Base-by-base conservation (phyloP, 2,888 invertebrate genomes). In the Acronicta aceris region DNA sequence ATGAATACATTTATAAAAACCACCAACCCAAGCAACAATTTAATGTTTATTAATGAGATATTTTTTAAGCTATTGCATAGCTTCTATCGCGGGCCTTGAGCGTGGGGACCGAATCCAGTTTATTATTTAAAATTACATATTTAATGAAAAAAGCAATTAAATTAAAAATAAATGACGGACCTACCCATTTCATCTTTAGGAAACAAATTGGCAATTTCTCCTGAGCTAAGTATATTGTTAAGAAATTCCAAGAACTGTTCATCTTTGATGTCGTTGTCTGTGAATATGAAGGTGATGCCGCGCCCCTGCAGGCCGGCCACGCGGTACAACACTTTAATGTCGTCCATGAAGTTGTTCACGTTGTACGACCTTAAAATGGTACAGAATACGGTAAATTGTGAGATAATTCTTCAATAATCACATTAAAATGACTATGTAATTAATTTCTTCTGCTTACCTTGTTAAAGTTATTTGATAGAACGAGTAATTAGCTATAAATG, bases 261-360 rank as follows among this genome's bases (percentile, higher is more conserved):
- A 77, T 98, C 98, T 86, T 98, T 98, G 57, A 98, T 98, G 82
- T 98, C 98, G 81, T 98, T 98, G 84, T 98, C 98, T 6, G 98
- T 98, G 83, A 98, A 98, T 80, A 98, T 97, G 79, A 98, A 98
- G 0, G 97, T 96, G 36, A 98, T 96, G 7, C 98, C 98, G 15
- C 92, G 91, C 0, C 97, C 97, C 76, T 97, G 96, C 13, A 96
- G 91, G 0, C 98, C 98, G n/a, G 98, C 96, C 1, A 96, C 95
- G 49, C 97, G 96, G 83, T 98, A 98, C 60, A 98, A 89, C 74
- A 95, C 95, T 83, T 98, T 98, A 68, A 98, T 95, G 81, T 98
- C 98, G 13, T 98, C 98, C 95, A 97, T 96, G 70, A 98, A 95
- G 87, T 98, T 98, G 60, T 93, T 95, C 0, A 96, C 95, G 83